phyloP scores from a whole-genome alignment of 2,888 invertebrate species.

The Agonopterix heracliana region DNA sequence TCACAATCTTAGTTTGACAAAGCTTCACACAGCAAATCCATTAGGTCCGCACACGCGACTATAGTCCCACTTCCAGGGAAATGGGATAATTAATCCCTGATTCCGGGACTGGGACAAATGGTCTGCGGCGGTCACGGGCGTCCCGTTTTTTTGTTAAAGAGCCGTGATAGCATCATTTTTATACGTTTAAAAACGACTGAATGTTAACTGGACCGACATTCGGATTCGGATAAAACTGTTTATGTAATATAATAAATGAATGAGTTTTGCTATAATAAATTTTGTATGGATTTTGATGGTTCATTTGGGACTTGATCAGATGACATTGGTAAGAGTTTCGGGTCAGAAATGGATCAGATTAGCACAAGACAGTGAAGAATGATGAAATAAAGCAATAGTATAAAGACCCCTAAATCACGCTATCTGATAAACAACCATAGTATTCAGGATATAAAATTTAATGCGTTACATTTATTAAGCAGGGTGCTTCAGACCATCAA shows the following conservation, averaged over 20 bases:
- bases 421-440: no score
- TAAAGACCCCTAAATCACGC: no score
- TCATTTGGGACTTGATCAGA: no score
- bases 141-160: constrained; percentile 11
- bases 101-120: constrained; percentile 12
- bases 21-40: constrained; percentile 13
- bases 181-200: constrained; percentile 7
- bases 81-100: constrained; percentile 16
- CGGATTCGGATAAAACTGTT: constrained; percentile 3
- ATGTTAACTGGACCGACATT: constrained; percentile 3
- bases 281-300: no score
- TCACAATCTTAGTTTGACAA: constrained; percentile 9
- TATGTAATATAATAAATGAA: constrained; percentile 4
- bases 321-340: no score
- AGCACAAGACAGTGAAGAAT: no score
- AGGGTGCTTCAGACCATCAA: no score
- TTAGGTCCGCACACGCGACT: constrained; percentile 9
- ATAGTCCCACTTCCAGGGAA: constrained; percentile 12
- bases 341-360: no score
- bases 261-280: neutral
- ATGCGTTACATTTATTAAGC: no score
- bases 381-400: no score
- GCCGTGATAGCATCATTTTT: constrained; percentile 10
- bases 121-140: constrained; percentile 7
- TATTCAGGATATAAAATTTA: no score